Evolutionary conservation across 92 coral and sea anemone genomes (phyloP).

Genomic region (Palythoa grandis): DNA sequence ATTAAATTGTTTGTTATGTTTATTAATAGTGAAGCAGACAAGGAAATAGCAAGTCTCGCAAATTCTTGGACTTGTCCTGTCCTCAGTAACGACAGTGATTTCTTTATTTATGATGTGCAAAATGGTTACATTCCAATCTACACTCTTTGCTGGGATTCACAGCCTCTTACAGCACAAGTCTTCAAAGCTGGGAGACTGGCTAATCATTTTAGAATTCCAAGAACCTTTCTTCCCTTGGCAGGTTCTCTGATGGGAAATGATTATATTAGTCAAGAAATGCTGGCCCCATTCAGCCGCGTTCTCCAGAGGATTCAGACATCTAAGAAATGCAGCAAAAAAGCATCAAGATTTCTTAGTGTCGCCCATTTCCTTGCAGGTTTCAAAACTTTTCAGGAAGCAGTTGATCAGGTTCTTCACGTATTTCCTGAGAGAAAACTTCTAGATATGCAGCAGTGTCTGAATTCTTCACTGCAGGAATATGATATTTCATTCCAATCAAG

Average conservation of each 20-base stretch:
- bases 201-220: constrained; percentile 59
- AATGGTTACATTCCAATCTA: constrained; percentile 85
- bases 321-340: constrained; percentile 32
- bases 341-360: constrained; percentile 50
- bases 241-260: constrained; percentile 95
- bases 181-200: constrained; percentile 66
- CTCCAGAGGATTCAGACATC: constrained; percentile 52
- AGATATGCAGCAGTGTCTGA: constrained; percentile 50
- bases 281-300: constrained; percentile 60
- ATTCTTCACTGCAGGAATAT: constrained; percentile 74
- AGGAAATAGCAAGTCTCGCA: constrained; percentile 83
- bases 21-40: constrained; percentile 80
- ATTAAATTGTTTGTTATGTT: constrained; percentile 1
- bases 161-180: constrained; percentile 51
- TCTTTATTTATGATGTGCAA: constrained; percentile 79
- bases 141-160: constrained; percentile 52
- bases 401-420: constrained; percentile 48
- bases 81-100: constrained; percentile 89
- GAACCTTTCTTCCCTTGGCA: constrained; percentile 68
- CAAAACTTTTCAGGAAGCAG: constrained; percentile 51
- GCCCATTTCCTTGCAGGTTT: constrained; percentile 62
- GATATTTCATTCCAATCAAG: constrained; percentile 48
- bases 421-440: constrained; percentile 14
- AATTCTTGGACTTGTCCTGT: constrained; percentile 77
- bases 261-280: constrained; percentile 56